Evolutionary conservation across 2,888 invertebrate species (phyloP).

Genomic region (Tenodera sinensis): DNA sequence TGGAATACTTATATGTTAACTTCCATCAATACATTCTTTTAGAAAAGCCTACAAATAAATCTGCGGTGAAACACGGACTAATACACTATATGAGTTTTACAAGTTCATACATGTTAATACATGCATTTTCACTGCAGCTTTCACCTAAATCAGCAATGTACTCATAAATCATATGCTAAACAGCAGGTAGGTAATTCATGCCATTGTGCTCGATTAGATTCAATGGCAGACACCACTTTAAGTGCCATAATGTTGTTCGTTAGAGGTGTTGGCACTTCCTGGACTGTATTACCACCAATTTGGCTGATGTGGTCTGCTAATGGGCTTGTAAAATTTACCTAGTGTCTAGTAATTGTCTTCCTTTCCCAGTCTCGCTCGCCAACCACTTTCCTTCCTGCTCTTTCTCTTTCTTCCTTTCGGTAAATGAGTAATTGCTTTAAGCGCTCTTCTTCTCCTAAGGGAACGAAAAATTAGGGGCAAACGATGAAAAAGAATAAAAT

Average conservation of each 20-base stretch:
- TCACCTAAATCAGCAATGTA: background rate
- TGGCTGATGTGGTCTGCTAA: background rate
- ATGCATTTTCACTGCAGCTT: background rate
- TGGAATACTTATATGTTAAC: too few species aligned
- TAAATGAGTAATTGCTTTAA: background rate
- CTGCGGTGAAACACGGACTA: background rate
- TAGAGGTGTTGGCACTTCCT: background rate
- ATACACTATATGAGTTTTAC: background rate
- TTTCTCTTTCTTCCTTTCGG: background rate
- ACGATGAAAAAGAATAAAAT: background rate
- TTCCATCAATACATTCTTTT: too few species aligned
- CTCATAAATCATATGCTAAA: background rate
- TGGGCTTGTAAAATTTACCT: background rate
- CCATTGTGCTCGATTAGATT: background rate
- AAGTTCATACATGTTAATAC: background rate
- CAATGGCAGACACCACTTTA: background rate
- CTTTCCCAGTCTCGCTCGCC: background rate
- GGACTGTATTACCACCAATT: background rate
- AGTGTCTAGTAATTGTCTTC: background rate
- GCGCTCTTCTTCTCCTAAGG: background rate
- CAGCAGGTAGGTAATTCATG: background rate
- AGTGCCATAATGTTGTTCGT: background rate
- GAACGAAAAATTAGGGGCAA: background rate
- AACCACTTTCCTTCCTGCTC: background rate
- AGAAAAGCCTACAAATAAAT: background rate